Evolutionary conservation across 2,113 vertebrate genomes (phyloP), one percentile per base, ranked within the genome.

Genomic region (Perca flavescens): DNA sequence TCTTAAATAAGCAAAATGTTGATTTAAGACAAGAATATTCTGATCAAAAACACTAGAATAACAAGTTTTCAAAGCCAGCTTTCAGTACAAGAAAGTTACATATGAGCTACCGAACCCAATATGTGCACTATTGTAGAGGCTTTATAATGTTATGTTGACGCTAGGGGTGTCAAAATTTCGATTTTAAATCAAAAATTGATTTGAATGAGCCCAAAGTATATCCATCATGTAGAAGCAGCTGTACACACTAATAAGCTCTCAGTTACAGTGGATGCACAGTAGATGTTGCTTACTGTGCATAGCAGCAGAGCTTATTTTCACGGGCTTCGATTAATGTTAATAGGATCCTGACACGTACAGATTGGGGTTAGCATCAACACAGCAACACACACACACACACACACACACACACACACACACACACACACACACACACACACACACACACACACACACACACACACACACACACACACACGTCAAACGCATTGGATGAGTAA

Each of bases 301-400:
- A 73, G 31, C 61, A 56, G 69, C 25, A 46, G 16, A 52, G 65
- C 65, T 81, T 67, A 82, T 53, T 65, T 77, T 22, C 36, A 79
- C 28, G 25, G 22, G 25, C 60, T 73, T 84, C 68, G 43, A 67
- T 89, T 75, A 77, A 54, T 53, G 61, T 60, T 72, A 82, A 83
- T 62, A 36, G 4, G 77, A 75, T 66, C 57, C 64, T 46, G 70
- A 68, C 65, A 52, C 1, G 21, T n/a, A 52, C 68, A 25, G 64
- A 88, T 28, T 57, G 34, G 66, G 75, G 56, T 25, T 36, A n/a
- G 53, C 22, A 14, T 34, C 19, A 54, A 68, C 9, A 57, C 49
- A 5, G 31, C 19, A 54, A 72, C 9, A 57, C 49, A 5, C 40
- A n/a, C n/a, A 79, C 74, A 62, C 40, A 69, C 58, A 43, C 40